Evolutionary conservation across 2,797 vertebrate species (phyloP).

Genomic region (Molossus molossus): DNA sequence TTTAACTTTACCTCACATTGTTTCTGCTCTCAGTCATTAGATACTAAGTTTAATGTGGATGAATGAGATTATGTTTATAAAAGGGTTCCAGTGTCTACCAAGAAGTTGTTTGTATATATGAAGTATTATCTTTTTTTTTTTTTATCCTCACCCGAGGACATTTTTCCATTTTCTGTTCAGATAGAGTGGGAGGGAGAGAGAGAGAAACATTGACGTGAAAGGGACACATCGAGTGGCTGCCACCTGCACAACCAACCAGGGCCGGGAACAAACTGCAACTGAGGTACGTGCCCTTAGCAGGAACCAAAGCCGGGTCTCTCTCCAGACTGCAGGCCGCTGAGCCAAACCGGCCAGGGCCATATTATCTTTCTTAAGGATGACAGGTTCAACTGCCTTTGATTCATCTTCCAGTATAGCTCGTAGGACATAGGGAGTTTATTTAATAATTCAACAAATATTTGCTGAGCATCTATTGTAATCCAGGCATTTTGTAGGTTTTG

Average conservation of each 20-base stretch:
- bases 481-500: conserved; percentile 16
- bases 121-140: not conserved
- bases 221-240: too few species aligned
- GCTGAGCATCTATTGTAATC: not conserved
- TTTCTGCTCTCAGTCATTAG: not conserved
- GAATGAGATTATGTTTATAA: not conserved
- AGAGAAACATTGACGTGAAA: too few species aligned
- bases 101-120: not conserved
- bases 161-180: too few species aligned
- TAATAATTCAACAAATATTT: conserved; percentile 29
- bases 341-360: not conserved
- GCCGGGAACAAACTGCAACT: too few species aligned
- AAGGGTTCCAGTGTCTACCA: conserved; percentile 19
- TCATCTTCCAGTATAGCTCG: conserved; percentile 6
- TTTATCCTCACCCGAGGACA: too few species aligned
- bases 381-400: not conserved
- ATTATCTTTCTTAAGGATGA: conserved; percentile 52
- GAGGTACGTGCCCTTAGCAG: too few species aligned
- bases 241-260: too few species aligned
- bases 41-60: not conserved
- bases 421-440: conserved; percentile 1
- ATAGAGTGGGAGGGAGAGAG: too few species aligned
- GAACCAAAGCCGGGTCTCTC: too few species aligned
- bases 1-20: not conserved
- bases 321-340: too few species aligned